Evolutionary conservation across 2,797 vertebrate genomes (phyloP).

Genomic region (Botia kubotai): DNA sequence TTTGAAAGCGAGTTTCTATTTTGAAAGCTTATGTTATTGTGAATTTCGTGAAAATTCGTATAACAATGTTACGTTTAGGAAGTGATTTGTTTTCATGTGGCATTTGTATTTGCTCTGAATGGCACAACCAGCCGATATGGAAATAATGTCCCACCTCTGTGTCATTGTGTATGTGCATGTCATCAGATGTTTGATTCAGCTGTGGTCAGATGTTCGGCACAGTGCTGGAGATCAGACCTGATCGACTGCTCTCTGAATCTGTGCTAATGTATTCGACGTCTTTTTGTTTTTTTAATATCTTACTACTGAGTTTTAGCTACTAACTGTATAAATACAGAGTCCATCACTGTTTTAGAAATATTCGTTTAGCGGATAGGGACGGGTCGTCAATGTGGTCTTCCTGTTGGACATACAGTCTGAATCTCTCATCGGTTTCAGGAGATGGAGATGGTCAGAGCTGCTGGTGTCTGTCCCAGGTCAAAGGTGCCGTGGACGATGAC

Average conservation of each 20-base stretch:
- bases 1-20: neutral
- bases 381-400: conserved; percentile 35
- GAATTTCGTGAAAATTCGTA: too few relatives aligned
- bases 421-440: conserved; percentile 77
- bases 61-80: neutral
- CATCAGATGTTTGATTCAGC: conserved; percentile 11
- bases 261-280: neutral
- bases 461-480: conserved; percentile 93
- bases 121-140: conserved; percentile 1
- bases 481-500: conserved; percentile 88
- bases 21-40: too few relatives aligned
- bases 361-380: neutral
- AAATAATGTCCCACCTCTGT: conserved; percentile 35
- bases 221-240: neutral
- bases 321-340: neutral
- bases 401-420: conserved; percentile 40
- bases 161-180: conserved; percentile 23
- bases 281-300: neutral
- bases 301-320: too few relatives aligned
- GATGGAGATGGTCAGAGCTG: conserved; percentile 83
- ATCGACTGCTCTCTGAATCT: neutral
- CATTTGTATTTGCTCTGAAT: neutral
- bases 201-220: conserved; percentile 6
- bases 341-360: neutral
- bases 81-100: neutral